These are phyloP conservation scores for Eretmocerus hayati DNA, from an alignment of 2,888 invertebrate genomes.

Conservation along the genomic window DNA sequence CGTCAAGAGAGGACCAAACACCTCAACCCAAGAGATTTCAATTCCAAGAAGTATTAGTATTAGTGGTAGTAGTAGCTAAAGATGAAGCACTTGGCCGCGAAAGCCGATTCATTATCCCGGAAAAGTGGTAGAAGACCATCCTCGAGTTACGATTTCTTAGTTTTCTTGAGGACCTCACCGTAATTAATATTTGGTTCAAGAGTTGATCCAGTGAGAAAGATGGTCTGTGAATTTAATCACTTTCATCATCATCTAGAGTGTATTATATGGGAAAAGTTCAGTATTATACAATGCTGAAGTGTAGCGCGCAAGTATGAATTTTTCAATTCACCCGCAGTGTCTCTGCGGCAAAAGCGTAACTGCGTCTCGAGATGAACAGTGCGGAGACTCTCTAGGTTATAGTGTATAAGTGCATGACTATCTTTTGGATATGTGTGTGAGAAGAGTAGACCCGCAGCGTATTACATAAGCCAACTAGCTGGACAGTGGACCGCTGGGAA, in stretches of 20 bases:
- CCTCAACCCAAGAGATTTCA: no score
- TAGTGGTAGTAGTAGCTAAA: conserved; percentile 1
- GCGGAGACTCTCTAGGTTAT: no score
- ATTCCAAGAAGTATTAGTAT: no score
- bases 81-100: conserved; percentile 1
- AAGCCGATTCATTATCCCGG: conserved; percentile 6
- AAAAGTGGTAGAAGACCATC: no score
- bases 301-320: conserved; percentile 5
- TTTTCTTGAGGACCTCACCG: neutral
- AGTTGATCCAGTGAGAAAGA: conserved; percentile 4
- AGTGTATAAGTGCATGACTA: no score
- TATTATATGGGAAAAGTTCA: no score
- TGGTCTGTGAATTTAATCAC: conserved; percentile 15
- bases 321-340: conserved; percentile 9
- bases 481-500: no score
- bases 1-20: no score
- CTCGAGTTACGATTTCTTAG: neutral
- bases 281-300: no score
- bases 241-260: conserved; percentile 11
- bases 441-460: no score
- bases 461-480: no score
- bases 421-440: no score
- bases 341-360: neutral
- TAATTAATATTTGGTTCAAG: neutral
- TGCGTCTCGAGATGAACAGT: neutral